phyloP scores from a whole-genome alignment of 2,888 invertebrate genomes.

The Agrotis puta region DNA sequence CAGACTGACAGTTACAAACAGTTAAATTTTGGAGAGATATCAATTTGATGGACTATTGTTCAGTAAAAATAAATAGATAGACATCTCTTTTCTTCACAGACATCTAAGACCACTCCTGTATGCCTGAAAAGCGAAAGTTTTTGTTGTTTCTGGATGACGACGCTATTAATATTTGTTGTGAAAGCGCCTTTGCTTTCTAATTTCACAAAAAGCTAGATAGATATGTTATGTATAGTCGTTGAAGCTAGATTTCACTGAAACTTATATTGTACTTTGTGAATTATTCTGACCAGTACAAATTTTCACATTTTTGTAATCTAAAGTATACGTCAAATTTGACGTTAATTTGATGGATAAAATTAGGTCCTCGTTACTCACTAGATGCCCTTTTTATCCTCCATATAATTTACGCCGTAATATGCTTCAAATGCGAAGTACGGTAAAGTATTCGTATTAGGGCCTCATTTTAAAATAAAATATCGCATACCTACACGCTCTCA shows the following conservation, averaged over 20 bases:
- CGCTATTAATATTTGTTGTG: not conserved
- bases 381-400: no score
- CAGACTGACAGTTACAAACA: not conserved
- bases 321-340: no score
- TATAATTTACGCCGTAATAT: no score
- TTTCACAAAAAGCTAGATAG: not conserved
- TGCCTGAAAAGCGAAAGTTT: slow-evolving; percentile 1
- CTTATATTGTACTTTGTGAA: not conserved
- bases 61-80: not conserved
- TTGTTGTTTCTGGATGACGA: not conserved
- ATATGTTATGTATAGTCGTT: not conserved
- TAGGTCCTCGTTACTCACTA: no score
- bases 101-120: not conserved
- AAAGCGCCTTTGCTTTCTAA: slow-evolving; percentile 5
- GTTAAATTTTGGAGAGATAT: not conserved
- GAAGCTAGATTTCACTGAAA: not conserved
- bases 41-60: not conserved
- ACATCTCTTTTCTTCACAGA: not conserved
- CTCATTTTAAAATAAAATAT: slow-evolving; percentile 15
- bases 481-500: not conserved
- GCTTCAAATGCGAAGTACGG: no score
- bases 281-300: not conserved
- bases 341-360: no score
- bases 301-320: no score
- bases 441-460: no score